Evolutionary conservation across 2,797 vertebrate species (phyloP).

Genomic region (Myiotriccus ornatus): DNA sequence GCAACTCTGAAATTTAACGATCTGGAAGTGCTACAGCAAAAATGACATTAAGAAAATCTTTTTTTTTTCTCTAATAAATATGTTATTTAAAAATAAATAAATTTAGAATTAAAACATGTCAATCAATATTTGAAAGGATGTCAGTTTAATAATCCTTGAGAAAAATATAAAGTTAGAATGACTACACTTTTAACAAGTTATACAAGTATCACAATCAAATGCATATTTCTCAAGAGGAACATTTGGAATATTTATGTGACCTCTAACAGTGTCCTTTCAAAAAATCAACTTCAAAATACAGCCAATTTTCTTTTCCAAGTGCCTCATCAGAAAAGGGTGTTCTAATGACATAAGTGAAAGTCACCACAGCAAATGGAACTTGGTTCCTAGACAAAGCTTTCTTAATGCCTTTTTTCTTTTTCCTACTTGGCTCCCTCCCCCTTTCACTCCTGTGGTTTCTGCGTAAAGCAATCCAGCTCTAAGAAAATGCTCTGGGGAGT

Average conservation of each 20-base stretch:
- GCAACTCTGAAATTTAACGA: background rate
- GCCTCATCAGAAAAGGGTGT: background rate
- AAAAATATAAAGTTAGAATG: background rate
- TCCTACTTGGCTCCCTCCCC: background rate
- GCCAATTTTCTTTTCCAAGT: background rate
- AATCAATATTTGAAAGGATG: background rate
- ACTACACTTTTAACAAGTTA: background rate
- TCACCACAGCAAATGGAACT: background rate
- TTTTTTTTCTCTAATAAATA: background rate
- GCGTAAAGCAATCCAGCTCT: slow-evolving; percentile 60
- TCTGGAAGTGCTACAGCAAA: background rate
- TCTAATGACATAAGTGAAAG: background rate
- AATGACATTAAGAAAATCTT: background rate
- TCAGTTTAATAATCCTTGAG: background rate
- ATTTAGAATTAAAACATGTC: background rate
- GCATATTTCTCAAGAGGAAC: background rate
- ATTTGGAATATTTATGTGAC: background rate
- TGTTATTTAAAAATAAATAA: background rate
- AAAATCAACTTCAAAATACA: background rate
- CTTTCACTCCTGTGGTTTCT: slow-evolving; percentile 46
- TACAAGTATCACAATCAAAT: background rate
- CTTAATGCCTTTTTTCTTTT: background rate
- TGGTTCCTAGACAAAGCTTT: background rate
- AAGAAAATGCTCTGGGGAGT: slow-evolving; percentile 67
- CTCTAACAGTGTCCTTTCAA: background rate